Evolutionary conservation across 2,888 invertebrate species (phyloP).

Genomic region (Drosophila mettleri): DNA sequence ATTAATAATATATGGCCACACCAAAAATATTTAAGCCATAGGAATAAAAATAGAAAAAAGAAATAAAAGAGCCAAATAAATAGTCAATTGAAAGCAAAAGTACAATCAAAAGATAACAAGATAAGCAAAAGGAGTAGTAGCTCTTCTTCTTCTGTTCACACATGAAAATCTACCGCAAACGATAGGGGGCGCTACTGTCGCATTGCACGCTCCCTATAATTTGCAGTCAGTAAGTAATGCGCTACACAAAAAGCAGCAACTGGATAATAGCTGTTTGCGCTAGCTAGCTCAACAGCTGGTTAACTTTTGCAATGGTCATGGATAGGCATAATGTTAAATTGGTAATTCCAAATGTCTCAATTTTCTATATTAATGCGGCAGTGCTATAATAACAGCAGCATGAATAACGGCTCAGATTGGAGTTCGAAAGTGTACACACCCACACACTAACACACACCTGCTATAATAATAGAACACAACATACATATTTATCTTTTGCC

Average conservation of each 20-base stretch:
- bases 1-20: conserved; percentile 26
- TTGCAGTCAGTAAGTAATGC: conserved; percentile 34
- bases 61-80: conserved; percentile 5
- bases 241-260: conserved; percentile 35
- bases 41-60: conserved; percentile 1
- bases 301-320: conserved; percentile 88
- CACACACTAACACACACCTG: neutral
- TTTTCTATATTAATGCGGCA: conserved; percentile 30
- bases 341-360: conserved; percentile 85
- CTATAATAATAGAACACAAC: conserved; percentile 2
- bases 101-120: neutral
- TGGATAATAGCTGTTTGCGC: conserved; percentile 46
- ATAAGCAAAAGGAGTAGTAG: neutral
- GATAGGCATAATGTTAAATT: conserved; percentile 98
- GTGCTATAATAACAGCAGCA: conserved; percentile 2
- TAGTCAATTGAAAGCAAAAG: conserved; percentile 8
- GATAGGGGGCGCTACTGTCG: conserved; percentile 43
- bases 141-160: neutral
- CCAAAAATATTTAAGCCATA: conserved; percentile 3
- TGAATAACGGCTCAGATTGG: conserved; percentile 9
- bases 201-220: conserved; percentile 55
- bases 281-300: conserved; percentile 37
- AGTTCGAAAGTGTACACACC: neutral
- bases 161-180: conserved; percentile 42
- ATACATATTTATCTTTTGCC: neutral